These are phyloP conservation scores for Myoxocephalus aenaeus DNA, from an alignment of 2,797 vertebrate species.

Conservation along the genomic window DNA sequence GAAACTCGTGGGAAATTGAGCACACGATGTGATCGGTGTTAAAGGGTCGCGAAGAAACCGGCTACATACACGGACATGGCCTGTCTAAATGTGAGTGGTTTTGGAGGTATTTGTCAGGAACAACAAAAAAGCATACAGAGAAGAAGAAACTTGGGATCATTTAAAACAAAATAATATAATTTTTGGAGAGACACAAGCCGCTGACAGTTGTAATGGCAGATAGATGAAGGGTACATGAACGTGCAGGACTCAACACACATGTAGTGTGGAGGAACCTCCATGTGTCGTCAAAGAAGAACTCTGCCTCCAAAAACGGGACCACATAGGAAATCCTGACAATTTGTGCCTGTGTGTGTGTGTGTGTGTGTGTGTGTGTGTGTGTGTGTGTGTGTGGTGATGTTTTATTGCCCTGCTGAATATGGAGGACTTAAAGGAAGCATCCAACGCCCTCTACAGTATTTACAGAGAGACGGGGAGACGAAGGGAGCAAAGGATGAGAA, in stretches of 20 bases:
- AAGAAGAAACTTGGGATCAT: not conserved
- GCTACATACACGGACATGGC: conserved; percentile 12
- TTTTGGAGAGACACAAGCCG: not conserved
- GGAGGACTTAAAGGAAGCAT: conserved; percentile 57
- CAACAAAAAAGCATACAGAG: not conserved
- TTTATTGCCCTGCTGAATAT: conserved; percentile 63
- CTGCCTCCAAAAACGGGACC: conserved; percentile 22
- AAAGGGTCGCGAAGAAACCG: conserved; percentile 33
- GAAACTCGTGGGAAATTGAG: conserved; percentile 32
- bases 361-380: conserved; percentile 10
- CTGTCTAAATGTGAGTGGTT: conserved; percentile 22
- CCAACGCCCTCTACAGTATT: conserved; percentile 60
- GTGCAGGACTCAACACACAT: not conserved
- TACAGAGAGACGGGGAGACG: conserved; percentile 19
- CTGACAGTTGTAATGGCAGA: too few species aligned
- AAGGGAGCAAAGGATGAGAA: conserved; percentile 7
- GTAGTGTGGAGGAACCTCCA: not conserved
- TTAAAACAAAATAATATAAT: not conserved
- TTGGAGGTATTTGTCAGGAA: conserved; percentile 5
- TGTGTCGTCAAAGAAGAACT: conserved; percentile 15
- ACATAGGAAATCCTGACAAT: conserved; percentile 32
- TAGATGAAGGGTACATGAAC: not conserved
- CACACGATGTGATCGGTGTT: conserved; percentile 7
- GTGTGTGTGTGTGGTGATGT: conserved; percentile 19
- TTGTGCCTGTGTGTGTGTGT: conserved; percentile 20